These are phyloP conservation scores for Rutilus rutilus DNA, from an alignment of 2,113 vertebrate genomes.

Conservation along the genomic window DNA sequence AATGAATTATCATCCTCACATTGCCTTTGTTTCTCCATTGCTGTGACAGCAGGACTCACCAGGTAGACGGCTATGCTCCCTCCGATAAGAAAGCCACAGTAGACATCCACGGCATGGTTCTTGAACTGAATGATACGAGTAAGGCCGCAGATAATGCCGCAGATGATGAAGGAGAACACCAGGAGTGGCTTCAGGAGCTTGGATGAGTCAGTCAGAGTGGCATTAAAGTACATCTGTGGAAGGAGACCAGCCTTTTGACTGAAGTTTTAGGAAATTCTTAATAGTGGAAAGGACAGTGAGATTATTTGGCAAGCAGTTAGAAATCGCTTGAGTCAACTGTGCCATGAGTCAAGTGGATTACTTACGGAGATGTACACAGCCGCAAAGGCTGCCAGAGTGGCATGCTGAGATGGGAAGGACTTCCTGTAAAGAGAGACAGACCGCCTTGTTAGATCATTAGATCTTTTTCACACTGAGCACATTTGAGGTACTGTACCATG, in stretches of 20 bases:
- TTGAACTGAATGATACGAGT: conserved; percentile 98
- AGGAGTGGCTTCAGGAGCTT: conserved; percentile 96
- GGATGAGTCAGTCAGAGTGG: conserved; percentile 93
- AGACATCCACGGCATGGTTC: conserved; percentile 97
- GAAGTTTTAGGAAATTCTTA: neutral
- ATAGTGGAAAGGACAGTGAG: neutral
- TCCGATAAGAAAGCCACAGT: conserved; percentile 95
- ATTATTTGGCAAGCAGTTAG: conserved; percentile 15
- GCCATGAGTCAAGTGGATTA: conserved; percentile 61
- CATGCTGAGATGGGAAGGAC: conserved; percentile 97
- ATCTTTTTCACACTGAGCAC: conserved; percentile 10
- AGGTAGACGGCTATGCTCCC: conserved; percentile 94
- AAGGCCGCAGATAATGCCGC: conserved; percentile 94
- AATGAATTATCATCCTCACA: neutral
- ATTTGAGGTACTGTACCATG: neutral
- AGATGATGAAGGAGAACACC: conserved; percentile 96
- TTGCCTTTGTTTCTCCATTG: neutral
- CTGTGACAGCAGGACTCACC: conserved; percentile 74
- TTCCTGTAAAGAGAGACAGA: conserved; percentile 82
- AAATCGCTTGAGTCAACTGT: neutral
- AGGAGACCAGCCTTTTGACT: conserved; percentile 26
- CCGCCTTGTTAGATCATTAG: conserved; percentile 4
- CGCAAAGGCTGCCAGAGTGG: conserved; percentile 94
- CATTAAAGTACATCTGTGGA: conserved; percentile 98
- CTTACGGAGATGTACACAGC: conserved; percentile 98